A percentile compares a stretch with the other conserved stretches of the same genome.
These are phyloP conservation scores for Troilus luridus DNA, from an alignment of 2,888 invertebrate species.

Conservation along the genomic window DNA sequence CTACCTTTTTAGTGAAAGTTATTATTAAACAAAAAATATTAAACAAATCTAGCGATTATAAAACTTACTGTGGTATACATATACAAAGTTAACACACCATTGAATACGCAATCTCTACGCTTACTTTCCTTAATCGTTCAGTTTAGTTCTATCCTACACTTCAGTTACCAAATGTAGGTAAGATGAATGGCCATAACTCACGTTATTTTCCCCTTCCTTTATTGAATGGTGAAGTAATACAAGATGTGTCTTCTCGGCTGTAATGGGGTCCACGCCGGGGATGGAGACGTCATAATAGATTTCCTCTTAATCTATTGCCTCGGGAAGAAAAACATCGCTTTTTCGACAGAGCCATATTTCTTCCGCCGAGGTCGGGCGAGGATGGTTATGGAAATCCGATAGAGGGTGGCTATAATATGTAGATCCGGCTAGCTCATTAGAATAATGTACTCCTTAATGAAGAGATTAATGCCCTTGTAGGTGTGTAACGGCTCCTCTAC, in stretches of 20 bases:
- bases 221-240: background rate
- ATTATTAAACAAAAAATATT: too few relatives aligned
- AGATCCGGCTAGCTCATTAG: constrained; percentile 44
- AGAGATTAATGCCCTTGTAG: constrained; percentile 54
- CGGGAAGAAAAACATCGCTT: constrained; percentile 34
- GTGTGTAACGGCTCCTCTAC: constrained; percentile 48
- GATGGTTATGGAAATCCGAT: constrained; percentile 53
- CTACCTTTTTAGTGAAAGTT: too few relatives aligned
- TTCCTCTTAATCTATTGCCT: constrained; percentile 38
- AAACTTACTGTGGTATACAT: too few relatives aligned
- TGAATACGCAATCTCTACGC: too few relatives aligned
- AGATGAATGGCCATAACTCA: background rate
- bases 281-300: constrained; percentile 49
- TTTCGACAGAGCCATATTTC: constrained; percentile 46
- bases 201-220: background rate
- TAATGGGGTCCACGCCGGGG: constrained; percentile 8
- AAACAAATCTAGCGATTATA: too few relatives aligned
- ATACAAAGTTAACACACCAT: too few relatives aligned
- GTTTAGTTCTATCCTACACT: background rate
- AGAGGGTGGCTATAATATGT: constrained; percentile 46
- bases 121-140: too few relatives aligned
- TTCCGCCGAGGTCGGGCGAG: background rate
- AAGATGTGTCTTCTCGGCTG: constrained; percentile 7
- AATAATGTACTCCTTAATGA: constrained; percentile 52
- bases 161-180: background rate